Percentiles rank a stretch among this genome's conserved stretches.
Evolutionary conservation across 1,140 invertebrate genomes (phyloP).

Genomic region (Helicorthomorpha holstii): DNA sequence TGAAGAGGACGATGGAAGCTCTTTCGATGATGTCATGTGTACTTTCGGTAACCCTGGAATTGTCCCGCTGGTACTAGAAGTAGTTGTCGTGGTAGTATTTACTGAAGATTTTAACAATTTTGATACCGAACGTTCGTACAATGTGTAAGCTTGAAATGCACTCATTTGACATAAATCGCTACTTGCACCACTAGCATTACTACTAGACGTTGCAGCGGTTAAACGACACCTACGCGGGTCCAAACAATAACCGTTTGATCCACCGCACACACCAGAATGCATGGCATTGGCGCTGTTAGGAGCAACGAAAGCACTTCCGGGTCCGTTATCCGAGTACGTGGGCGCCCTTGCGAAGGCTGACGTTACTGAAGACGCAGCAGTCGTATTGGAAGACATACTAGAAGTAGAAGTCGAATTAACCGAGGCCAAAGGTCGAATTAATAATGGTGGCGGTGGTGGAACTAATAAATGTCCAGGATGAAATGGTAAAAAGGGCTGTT

Average conservation of each 20-base stretch:
- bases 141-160: too few relatives aligned
- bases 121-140: too few relatives aligned
- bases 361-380: constrained; percentile 12
- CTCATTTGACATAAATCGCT: too few relatives aligned
- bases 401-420: too few relatives aligned
- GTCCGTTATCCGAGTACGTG: constrained; percentile 1
- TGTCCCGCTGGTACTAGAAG: too few relatives aligned
- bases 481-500: not conserved
- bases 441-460: not conserved
- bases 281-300: not conserved
- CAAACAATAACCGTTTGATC: not conserved
- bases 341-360: constrained; percentile 25
- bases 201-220: not conserved
- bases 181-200: not conserved
- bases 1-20: not conserved
- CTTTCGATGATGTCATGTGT: too few relatives aligned
- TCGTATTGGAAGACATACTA: too few relatives aligned
- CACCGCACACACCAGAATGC: not conserved
- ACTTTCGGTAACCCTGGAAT: too few relatives aligned
- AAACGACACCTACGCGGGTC: not conserved
- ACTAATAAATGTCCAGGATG: not conserved
- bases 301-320: not conserved
- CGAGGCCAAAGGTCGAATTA: too few relatives aligned
- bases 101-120: too few relatives aligned
- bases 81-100: too few relatives aligned